These are phyloP conservation scores for Ctena decussata DNA, from an alignment of 2,888 invertebrate species.

Conservation along the genomic window DNA sequence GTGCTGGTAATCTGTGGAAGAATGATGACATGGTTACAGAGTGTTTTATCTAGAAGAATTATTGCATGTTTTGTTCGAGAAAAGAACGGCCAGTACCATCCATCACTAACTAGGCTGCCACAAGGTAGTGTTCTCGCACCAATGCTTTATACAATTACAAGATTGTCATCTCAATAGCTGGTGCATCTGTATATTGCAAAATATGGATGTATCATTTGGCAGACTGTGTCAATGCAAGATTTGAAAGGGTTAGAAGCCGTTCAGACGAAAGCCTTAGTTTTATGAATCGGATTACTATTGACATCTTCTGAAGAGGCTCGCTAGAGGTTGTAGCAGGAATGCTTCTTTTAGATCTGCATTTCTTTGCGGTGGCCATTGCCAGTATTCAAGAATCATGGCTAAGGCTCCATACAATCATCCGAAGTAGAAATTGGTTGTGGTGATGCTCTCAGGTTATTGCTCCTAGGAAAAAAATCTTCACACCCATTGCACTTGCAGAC, in stretches of 20 bases:
- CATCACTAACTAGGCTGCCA: slow-evolving; percentile 19
- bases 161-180: neutral
- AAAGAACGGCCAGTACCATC: neutral
- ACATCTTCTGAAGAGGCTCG: neutral
- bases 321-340: neutral
- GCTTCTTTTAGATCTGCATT: neutral
- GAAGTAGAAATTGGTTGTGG: no score
- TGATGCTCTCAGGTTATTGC: no score
- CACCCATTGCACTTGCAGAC: no score
- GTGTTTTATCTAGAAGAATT: neutral
- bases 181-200: neutral
- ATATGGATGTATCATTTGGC: no score
- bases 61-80: neutral
- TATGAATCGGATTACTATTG: neutral
- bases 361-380: neutral
- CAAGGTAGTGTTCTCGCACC: slow-evolving; percentile 39
- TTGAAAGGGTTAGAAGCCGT: neutral
- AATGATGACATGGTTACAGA: neutral
- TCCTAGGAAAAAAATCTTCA: no score
- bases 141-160: slow-evolving; percentile 12
- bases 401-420: neutral
- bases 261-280: neutral
- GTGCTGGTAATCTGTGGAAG: neutral
- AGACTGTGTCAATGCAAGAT: neutral
- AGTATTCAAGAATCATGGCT: neutral